Base-by-base conservation (phyloP, 2,113 vertebrate genomes). In the Triplophysa tibetana region DNA sequence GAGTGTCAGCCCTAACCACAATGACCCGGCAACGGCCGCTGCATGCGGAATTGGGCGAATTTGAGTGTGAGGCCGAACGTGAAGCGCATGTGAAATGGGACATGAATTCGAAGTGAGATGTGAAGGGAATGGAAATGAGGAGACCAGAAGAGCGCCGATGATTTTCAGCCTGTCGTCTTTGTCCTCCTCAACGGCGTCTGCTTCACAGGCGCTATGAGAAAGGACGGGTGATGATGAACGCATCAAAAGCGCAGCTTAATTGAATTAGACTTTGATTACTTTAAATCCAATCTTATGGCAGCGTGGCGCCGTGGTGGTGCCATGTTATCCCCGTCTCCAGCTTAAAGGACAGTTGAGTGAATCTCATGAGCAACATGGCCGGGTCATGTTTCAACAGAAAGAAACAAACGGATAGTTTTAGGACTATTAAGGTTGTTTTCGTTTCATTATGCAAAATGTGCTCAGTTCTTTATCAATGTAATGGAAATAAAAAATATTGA, bases 1-100 rank as follows among this genome's bases (percentile, higher is more conserved):
- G 89, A 86, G 87, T 89, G 90, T 92, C 89, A 90, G 90, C 86
- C 90, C 88, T 90, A 90, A 92, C 91, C 90, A 92, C 84, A 64
- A 86, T 91, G 91, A 92, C 91, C 92, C 83, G 76, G 64, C 66
- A 45, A 87, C 84, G 86, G 73, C 70, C 67, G 8, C 87, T 83
- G 90, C 87, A 89, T 88, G 87, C 89, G 84, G 87, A 91, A 92
- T 89, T 82, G 89, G 88, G 86, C 87, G 86, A 82, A 81, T 89
- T 81, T 85, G 88, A 90, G 89, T 87, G 90, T 85, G 87, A 87
- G 86, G 81, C 83, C 79, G 80, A 83, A 90, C 88, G 90, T 90
- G 92, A 84, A 89, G 62, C 13, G 89, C 90, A 87, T 91, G 84
- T 83, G 87, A 88, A 92, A 90, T 84, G 80, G 83, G 72, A 88